Percentiles rank a stretch among this genome's conserved stretches.
Conservation (phyloP, 1,140 invertebrate genomes). For the Yoshiicerus persimilis region DNA sequence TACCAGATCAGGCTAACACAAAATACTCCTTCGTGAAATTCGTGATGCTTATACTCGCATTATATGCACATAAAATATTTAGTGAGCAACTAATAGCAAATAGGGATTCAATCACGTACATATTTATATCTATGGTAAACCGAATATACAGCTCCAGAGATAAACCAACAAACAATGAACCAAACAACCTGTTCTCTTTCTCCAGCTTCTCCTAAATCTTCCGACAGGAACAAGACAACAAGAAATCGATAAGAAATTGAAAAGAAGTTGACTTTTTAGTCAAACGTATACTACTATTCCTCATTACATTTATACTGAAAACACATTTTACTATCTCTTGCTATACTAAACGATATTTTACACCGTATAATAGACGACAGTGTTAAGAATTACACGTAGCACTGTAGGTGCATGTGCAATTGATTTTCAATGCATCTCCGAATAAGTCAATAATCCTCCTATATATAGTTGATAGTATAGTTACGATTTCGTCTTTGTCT, state of each 20-base stretch:
- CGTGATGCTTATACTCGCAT: not conserved
- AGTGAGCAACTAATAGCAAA: not conserved
- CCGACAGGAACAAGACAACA: conserved; percentile 5
- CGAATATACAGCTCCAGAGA: not conserved
- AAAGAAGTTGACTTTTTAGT: not conserved
- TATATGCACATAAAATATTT: not conserved
- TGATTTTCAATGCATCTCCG: not conserved
- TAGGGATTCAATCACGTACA: conserved; percentile 7
- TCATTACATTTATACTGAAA: not conserved
- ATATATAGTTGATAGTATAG: no score
- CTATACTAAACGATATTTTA: no score
- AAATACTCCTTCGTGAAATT: not conserved
- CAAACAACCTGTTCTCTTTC: not conserved
- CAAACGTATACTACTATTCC: not conserved
- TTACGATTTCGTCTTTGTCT: no score
- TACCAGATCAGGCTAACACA: not conserved
- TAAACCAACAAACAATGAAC: not conserved
- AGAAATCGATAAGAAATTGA: not conserved
- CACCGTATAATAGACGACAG: not conserved
- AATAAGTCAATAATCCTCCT: not conserved
- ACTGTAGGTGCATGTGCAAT: not conserved
- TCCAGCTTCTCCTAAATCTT: conserved; percentile 9
- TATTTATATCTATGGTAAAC: not conserved
- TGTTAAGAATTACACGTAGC: not conserved
- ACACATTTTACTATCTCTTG: no score